Evolutionary conservation across 1,140 invertebrate genomes (phyloP).

Genomic region (Papilio glaucus): DNA sequence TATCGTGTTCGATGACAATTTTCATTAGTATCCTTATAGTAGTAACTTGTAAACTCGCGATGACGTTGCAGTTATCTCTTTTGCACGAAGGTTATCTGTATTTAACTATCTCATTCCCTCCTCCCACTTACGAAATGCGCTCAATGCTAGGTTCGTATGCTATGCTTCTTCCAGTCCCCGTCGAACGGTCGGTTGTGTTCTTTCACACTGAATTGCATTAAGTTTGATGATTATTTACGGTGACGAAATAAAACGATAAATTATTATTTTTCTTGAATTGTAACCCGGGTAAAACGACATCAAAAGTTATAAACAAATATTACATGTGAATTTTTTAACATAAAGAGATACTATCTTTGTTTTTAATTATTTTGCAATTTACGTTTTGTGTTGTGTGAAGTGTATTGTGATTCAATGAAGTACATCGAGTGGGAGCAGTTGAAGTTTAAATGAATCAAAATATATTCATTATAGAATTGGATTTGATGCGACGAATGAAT

Average conservation of each 20-base stretch:
- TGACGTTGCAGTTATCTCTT: constrained; percentile 60
- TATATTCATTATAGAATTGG: constrained; percentile 61
- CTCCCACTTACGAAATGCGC: constrained; percentile 64
- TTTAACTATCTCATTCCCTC: constrained; percentile 63
- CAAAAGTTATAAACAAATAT: constrained; percentile 42
- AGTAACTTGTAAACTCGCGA: constrained; percentile 57
- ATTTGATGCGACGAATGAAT: constrained; percentile 71
- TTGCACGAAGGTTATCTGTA: constrained; percentile 46
- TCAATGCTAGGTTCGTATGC: constrained; percentile 61
- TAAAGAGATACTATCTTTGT: constrained; percentile 21
- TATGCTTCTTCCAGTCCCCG: constrained; percentile 71
- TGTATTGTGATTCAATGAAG: constrained; percentile 65
- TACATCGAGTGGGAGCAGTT: constrained; percentile 47
- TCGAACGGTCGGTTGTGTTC: constrained; percentile 67
- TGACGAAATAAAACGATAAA: constrained; percentile 44
- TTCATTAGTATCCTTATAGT: constrained; percentile 75
- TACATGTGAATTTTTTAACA: neutral
- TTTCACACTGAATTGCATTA: constrained; percentile 46
- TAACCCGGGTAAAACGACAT: constrained; percentile 40
- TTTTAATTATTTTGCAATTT: constrained; percentile 41
- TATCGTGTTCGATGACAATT: constrained; percentile 60
- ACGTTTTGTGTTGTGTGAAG: constrained; percentile 69
- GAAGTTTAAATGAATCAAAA: constrained; percentile 60
- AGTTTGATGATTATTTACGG: constrained; percentile 44
- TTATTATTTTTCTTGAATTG: constrained; percentile 55